Percentiles rank a stretch among this genome's conserved stretches.
These are phyloP conservation scores for Procavia capensis DNA, from an alignment of 2,113 vertebrate genomes.

Conservation along the genomic window DNA sequence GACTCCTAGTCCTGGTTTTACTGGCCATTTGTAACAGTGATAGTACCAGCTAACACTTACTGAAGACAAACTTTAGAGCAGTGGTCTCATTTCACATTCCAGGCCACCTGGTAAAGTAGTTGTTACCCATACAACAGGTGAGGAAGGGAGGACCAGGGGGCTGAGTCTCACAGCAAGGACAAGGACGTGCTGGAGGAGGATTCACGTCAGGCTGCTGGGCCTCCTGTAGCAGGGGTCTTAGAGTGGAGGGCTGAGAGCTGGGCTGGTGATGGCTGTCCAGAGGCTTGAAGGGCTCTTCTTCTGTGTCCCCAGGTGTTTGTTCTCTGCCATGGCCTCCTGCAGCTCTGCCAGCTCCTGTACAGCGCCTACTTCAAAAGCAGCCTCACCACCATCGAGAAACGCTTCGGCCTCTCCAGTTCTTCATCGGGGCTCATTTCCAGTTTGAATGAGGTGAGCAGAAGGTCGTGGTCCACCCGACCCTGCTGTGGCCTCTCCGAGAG, in stretches of 20 bases:
- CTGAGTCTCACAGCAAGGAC: not conserved
- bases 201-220: not conserved
- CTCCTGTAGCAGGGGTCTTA: not conserved
- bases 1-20: not conserved
- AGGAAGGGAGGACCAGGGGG: not conserved
- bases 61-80: not conserved
- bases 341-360: slow-evolving; percentile 96
- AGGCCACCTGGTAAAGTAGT: not conserved
- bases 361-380: slow-evolving; percentile 98
- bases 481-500: rapidly evolving
- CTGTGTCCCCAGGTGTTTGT: slow-evolving; percentile 92
- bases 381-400: slow-evolving; percentile 97
- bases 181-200: too few species aligned
- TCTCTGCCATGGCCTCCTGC: slow-evolving; percentile 95
- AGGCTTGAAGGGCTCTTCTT: not conserved
- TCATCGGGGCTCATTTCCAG: slow-evolving; percentile 98
- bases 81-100: not conserved
- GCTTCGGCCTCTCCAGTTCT: slow-evolving; percentile 96
- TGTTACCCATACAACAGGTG: not conserved
- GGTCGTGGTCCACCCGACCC: not conserved
- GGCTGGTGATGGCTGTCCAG: not conserved
- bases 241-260: not conserved
- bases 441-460: slow-evolving; percentile 92
- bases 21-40: not conserved
- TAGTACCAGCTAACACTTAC: not conserved